These are phyloP conservation scores for Heliconius aoede DNA, from an alignment of 2,888 invertebrate species.

Conservation along the genomic window DNA sequence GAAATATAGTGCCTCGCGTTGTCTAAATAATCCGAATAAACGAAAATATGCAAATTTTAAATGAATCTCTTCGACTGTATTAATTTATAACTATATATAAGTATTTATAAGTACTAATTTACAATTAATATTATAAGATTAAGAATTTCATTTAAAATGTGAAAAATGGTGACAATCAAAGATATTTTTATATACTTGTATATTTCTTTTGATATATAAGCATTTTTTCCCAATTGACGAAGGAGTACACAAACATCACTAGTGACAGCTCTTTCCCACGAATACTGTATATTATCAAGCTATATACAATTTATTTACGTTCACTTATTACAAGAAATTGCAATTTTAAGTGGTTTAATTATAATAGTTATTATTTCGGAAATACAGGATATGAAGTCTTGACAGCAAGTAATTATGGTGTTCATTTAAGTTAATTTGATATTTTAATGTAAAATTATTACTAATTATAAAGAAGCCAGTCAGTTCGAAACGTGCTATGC, in stretches of 20 bases:
- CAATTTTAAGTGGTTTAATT: not conserved
- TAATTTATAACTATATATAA: too few relatives aligned
- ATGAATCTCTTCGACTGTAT: not conserved
- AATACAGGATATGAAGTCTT: conserved; percentile 13
- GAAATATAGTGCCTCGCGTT: too few relatives aligned
- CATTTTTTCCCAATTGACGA: not conserved
- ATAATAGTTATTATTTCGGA: conserved; percentile 8
- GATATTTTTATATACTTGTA: not conserved
- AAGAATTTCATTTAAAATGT: not conserved
- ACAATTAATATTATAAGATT: not conserved
- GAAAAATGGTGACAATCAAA: not conserved
- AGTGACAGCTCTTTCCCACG: not conserved
- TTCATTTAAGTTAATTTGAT: not conserved
- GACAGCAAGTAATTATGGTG: conserved; percentile 5
- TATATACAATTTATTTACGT: not conserved
- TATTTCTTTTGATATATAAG: not conserved
- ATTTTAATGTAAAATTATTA: not conserved
- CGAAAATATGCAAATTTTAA: not conserved
- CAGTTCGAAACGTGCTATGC: too few relatives aligned
- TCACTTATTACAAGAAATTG: conserved; percentile 11
- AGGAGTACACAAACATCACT: not conserved
- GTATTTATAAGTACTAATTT: too few relatives aligned
- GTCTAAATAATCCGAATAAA: too few relatives aligned
- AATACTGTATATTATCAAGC: not conserved
- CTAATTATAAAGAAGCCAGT: too few relatives aligned